phyloP scores from a whole-genome alignment of 2,113 vertebrate species.

The Perognathus longimembris region DNA sequence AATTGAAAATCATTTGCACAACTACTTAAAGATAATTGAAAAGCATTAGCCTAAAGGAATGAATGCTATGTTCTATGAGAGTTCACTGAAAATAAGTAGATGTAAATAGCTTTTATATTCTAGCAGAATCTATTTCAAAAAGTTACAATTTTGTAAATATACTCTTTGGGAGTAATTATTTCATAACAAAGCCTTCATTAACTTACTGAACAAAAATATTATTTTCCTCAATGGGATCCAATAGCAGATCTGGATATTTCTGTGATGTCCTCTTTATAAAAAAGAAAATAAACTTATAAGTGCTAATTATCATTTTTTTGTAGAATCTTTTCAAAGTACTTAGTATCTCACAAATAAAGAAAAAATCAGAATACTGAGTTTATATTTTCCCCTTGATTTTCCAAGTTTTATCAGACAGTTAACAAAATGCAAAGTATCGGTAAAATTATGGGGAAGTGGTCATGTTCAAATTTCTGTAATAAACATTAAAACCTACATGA shows the following conservation, averaged over 20 bases:
- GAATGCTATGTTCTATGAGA: too few species aligned
- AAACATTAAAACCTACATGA: background rate
- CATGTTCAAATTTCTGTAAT: background rate
- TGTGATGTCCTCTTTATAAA: background rate
- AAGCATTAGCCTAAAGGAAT: too few species aligned
- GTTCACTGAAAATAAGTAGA: too few species aligned
- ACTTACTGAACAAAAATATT: background rate
- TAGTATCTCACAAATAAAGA: background rate
- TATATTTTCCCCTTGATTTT: background rate
- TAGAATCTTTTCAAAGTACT: background rate
- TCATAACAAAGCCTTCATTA: slow-evolving; percentile 24
- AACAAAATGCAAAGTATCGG: background rate
- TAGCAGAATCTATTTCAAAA: too few species aligned
- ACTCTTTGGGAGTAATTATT: background rate
- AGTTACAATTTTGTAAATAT: slow-evolving; percentile 8
- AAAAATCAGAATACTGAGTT: background rate
- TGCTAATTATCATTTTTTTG: background rate
- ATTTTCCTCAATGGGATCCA: slow-evolving; percentile 20
- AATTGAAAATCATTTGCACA: too few species aligned
- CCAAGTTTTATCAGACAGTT: background rate
- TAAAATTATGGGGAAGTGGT: background rate
- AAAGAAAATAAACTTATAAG: slow-evolving; percentile 23
- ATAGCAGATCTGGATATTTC: background rate
- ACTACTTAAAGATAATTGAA: too few species aligned
- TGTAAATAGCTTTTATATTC: too few species aligned